Base-by-base conservation (phyloP, 2,888 invertebrate genomes). In the Trypoxylon attenuatum region DNA sequence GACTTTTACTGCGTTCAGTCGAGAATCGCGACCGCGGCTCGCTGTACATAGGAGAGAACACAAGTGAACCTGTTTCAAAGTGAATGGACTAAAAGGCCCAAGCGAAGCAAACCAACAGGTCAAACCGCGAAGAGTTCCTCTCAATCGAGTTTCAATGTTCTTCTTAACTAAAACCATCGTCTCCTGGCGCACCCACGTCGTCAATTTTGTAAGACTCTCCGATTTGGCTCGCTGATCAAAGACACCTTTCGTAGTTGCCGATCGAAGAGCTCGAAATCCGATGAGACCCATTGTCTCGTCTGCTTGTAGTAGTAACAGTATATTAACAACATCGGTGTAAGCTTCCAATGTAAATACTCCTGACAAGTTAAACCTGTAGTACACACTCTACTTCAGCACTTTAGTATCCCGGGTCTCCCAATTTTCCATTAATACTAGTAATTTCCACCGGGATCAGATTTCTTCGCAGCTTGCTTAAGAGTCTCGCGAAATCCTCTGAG, bases 381-480 rank as follows among this genome's bases (percentile, higher is more conserved):
- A n/a, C n/a, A n/a, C n/a, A n/a, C n/a, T n/a, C n/a, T n/a, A n/a
- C n/a, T n/a, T n/a, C n/a, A n/a, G n/a, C n/a, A n/a, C n/a, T n/a
- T n/a, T n/a, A n/a, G n/a, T n/a, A n/a, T n/a, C n/a, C n/a, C n/a
- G n/a, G n/a, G n/a, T n/a, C n/a, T n/a, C n/a, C n/a, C n/a, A n/a
- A n/a, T n/a, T n/a, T n/a, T n/a, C n/a, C n/a, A n/a, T n/a, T n/a
- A n/a, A n/a, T n/a, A n/a, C n/a, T n/a, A n/a, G n/a, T n/a, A n/a
- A n/a, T n/a, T n/a, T n/a, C n/a, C n/a, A n/a, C n/a, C n/a, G n/a
- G n/a, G n/a, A n/a, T n/a, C n/a, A n/a, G n/a, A 61, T 68, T 29
- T 65, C 45, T 53, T 69, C 61, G 8, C 73, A 73, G 76, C 23
- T 49, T 45, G 45, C 27, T 59, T 71, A 60, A 62, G 55, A 59